Evolutionary conservation across 2,888 invertebrate species (phyloP).

Genomic region (Calephelis perditalis): DNA sequence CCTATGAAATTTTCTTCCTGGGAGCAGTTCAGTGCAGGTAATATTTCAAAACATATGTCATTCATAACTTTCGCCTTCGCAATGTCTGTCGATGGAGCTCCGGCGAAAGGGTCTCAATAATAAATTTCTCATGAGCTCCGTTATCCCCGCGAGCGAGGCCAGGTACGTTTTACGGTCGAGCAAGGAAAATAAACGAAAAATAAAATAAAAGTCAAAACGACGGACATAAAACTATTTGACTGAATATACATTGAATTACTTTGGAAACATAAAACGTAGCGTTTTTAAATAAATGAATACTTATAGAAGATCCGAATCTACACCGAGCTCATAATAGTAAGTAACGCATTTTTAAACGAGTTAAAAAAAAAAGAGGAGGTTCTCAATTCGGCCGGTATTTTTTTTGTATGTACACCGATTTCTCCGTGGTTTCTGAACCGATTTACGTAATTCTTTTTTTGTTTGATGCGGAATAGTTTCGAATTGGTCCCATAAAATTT

Average conservation of each 20-base stretch:
- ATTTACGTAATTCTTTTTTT: no score
- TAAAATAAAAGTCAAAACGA: constrained; percentile 78
- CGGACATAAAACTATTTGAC: constrained; percentile 73
- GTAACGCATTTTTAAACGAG: no score
- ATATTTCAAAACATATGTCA: constrained; percentile 79
- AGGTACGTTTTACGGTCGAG: constrained; percentile 76
- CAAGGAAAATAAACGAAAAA: constrained; percentile 77
- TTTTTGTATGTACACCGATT: no score
- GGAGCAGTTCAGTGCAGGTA: constrained; percentile 73
- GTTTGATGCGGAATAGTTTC: no score
- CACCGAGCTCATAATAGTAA: no score
- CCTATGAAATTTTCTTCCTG: constrained; percentile 67
- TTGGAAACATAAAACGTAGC: constrained; percentile 41
- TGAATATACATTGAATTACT: constrained; percentile 57
- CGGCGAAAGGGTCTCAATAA: constrained; percentile 76
- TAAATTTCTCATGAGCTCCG: constrained; percentile 75
- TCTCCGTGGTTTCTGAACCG: no score
- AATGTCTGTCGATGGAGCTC: constrained; percentile 76
- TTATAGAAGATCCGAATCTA: no score
- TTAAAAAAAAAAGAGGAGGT: no score
- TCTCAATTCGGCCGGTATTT: no score
- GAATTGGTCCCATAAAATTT: no score
- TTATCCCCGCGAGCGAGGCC: constrained; percentile 71
- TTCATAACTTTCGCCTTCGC: constrained; percentile 77
- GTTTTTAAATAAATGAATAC: constrained; percentile 23